Conservation (phyloP, 2,113 vertebrate genomes). For the Neodontobutis hainanensis region DNA sequence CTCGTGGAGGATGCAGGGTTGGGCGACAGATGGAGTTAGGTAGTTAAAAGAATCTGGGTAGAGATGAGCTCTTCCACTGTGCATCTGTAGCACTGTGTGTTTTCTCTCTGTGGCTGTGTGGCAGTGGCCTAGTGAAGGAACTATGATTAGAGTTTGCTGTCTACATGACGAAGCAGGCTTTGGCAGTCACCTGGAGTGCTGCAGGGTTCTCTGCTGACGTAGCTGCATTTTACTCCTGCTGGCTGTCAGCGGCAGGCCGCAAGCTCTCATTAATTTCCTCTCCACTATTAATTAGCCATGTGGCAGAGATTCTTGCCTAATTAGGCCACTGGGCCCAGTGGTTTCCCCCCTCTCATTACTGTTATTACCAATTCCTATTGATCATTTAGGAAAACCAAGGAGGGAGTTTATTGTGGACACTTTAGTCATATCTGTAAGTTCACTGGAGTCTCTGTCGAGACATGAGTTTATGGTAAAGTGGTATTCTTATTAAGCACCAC, state of each 20-base stretch:
- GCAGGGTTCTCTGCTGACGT: constrained; percentile 58
- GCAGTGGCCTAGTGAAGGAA: constrained; percentile 40
- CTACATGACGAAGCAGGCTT: constrained; percentile 58
- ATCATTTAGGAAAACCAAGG: constrained; percentile 60
- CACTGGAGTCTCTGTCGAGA: constrained; percentile 11
- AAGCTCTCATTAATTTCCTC: constrained; percentile 67
- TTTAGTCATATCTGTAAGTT: constrained; percentile 23
- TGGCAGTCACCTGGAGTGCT: constrained; percentile 64
- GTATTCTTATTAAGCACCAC: constrained; percentile 1
- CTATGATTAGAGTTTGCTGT: constrained; percentile 39
- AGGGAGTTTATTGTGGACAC: constrained; percentile 30
- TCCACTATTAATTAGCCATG: constrained; percentile 72
- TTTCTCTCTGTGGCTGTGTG: constrained; percentile 16
- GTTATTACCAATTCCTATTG: constrained; percentile 67
- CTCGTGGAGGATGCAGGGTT: constrained; percentile 37
- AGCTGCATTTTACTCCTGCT: constrained; percentile 61
- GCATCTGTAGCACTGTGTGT: constrained; percentile 12
- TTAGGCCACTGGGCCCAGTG: constrained; percentile 61
- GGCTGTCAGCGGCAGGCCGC: constrained; percentile 61
- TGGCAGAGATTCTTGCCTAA: constrained; percentile 63
- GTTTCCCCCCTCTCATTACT: constrained; percentile 61
- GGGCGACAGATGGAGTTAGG: constrained; percentile 40
- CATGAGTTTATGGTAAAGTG: neutral
- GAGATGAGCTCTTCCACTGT: constrained; percentile 27
- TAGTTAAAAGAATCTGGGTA: constrained; percentile 26